These are phyloP conservation scores for Leucoraja ocellata DNA, from an alignment of 2,797 vertebrate species.

Conservation along the genomic window DNA sequence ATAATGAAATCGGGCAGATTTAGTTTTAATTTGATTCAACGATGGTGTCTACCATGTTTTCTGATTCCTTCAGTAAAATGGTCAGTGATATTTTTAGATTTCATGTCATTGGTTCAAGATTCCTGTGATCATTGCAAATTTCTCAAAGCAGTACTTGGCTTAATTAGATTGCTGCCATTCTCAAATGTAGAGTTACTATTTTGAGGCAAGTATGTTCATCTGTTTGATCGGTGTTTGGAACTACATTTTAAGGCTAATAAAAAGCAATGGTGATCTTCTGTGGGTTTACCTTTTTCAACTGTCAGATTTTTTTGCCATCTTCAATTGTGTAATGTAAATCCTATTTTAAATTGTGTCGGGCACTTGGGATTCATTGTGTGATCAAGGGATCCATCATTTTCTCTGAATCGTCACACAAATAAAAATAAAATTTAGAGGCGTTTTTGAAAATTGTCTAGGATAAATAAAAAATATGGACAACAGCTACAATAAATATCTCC, in stretches of 20 bases:
- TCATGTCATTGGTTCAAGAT: background rate
- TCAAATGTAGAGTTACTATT: background rate
- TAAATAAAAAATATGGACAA: background rate
- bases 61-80: background rate
- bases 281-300: constrained; percentile 31
- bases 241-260: constrained; percentile 28
- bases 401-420: background rate
- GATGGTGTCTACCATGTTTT: background rate
- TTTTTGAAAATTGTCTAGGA: background rate
- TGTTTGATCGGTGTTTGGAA: constrained; percentile 32
- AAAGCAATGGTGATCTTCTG: constrained; percentile 30
- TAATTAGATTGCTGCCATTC: background rate
- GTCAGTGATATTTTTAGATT: background rate
- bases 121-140: background rate
- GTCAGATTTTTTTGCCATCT: background rate
- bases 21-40: background rate
- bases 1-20: background rate
- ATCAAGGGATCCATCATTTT: background rate
- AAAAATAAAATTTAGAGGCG: background rate
- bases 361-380: background rate
- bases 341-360: background rate
- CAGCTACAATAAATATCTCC: background rate
- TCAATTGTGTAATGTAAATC: background rate
- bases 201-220: background rate
- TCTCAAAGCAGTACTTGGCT: background rate